Evolutionary conservation across 2,113 vertebrate species (phyloP).

Genomic region (Campylomormyrus tamandua): DNA sequence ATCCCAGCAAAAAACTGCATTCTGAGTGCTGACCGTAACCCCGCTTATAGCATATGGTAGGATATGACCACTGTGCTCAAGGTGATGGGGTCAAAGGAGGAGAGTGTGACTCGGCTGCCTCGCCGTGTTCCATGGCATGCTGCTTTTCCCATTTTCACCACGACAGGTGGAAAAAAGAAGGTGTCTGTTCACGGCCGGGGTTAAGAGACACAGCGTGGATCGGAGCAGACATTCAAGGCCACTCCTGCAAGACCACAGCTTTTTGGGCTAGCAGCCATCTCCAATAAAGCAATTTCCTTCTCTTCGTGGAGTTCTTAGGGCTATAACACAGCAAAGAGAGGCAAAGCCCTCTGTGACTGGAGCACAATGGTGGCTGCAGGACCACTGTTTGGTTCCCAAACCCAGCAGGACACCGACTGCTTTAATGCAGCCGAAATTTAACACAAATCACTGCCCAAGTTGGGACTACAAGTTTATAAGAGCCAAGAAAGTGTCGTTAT

Average conservation of each 20-base stretch:
- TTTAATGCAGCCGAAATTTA: not conserved
- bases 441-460: not conserved
- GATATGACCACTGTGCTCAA: not conserved
- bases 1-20: not conserved
- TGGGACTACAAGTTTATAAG: not conserved
- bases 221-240: not conserved
- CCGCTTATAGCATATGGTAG: not conserved
- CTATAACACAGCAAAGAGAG: not conserved
- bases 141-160: not conserved
- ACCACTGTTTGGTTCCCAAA: not conserved
- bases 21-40: not conserved
- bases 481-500: not conserved
- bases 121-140: not conserved
- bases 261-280: not conserved
- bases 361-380: not conserved
- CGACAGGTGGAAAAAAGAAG: not conserved
- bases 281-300: not conserved
- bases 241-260: not conserved
- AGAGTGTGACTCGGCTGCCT: not conserved
- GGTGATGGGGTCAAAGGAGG: not conserved
- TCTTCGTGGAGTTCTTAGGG: not conserved
- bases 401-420: not conserved
- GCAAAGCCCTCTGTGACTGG: not conserved
- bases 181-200: not conserved
- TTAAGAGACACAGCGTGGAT: not conserved